Evolutionary conservation across 2,113 vertebrate genomes (phyloP), one percentile per base, ranked within the genome.

Genomic region (Synodontis membranacea): DNA sequence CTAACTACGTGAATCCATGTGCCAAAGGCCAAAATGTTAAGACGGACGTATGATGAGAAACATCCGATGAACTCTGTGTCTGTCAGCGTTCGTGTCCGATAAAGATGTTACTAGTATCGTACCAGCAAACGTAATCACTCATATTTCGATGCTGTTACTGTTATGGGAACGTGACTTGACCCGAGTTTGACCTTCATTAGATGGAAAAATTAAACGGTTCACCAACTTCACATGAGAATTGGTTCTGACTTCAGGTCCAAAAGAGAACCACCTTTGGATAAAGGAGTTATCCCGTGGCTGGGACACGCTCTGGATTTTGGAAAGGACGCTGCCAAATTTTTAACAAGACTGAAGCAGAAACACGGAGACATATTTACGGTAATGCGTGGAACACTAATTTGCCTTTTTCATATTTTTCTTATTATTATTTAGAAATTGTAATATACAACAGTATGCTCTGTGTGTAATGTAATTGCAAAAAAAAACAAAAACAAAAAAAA

Each of bases 261-360:
- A 1, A 90, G 89, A 0, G 97, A 98, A 48, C 97, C 97, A 2
- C 97, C 97, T 42, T 89, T 98, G 28, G 97, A 97, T 88, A 92
- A 92, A 91, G 97, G 96, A 25, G 2, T 88, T 0, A 92, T 97
- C 81, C 97, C 96, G 0, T 97, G 97, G 97, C 81, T 98, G 84
- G 97, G 97, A 2, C 94, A 97, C 15, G 96, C 97, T 2, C 90
- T 97, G 81, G 96, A 96, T 54, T 97, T 97, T 92, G 96, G 96
- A 75, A 96, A 92, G 91, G 96, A 98, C 88, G 95, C 95, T 0
- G 94, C 94, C n/a, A 93, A 94, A 85, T 97, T 98, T 90, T 92
- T 97, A 66, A 90, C 89, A 1, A 92, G 94, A 88, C 97, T 98
- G 97, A 96, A 95, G 90, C 87, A 70, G 83, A 97, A 97, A 87